Conservation (phyloP, 2,888 invertebrate species). For the Drosophila basisetae region DNA sequence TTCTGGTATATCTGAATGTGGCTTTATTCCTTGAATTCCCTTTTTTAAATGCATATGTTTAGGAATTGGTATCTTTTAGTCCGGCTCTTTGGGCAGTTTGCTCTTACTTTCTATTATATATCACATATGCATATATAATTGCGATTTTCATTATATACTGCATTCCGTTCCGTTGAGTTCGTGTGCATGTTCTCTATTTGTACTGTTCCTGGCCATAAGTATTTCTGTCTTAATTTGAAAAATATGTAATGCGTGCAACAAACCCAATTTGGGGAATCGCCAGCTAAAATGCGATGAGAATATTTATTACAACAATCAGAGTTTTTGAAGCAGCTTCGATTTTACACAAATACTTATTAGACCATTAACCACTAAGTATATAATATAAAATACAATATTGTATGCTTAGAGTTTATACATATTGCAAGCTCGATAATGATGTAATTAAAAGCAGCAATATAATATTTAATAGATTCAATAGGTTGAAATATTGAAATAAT, state of each 20-base stretch:
- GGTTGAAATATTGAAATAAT: background rate
- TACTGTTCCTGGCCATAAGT: constrained; percentile 33
- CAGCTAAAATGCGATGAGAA: background rate
- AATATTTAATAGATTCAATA: background rate
- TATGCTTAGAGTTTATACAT: background rate
- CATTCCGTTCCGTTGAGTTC: constrained; percentile 13
- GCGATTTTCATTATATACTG: constrained; percentile 2
- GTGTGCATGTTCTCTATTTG: constrained; percentile 10
- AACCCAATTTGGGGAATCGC: background rate
- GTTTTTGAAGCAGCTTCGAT: background rate
- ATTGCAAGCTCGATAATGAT: background rate
- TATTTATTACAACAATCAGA: constrained; percentile 15
- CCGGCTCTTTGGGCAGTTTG: too few relatives aligned
- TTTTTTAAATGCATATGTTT: background rate
- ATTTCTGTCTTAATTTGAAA: constrained; percentile 36
- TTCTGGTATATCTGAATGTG: background rate
- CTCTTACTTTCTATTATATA: constrained; percentile 5
- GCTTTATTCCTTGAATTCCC: background rate
- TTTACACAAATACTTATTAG: background rate
- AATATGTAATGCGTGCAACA: constrained; percentile 32
- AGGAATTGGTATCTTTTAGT: background rate
- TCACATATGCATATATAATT: background rate
- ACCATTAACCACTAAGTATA: background rate
- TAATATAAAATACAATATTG: background rate
- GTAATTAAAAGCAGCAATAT: background rate